phyloP scores from a whole-genome alignment of 2,888 invertebrate species.

The Aspidapion aeneum region DNA sequence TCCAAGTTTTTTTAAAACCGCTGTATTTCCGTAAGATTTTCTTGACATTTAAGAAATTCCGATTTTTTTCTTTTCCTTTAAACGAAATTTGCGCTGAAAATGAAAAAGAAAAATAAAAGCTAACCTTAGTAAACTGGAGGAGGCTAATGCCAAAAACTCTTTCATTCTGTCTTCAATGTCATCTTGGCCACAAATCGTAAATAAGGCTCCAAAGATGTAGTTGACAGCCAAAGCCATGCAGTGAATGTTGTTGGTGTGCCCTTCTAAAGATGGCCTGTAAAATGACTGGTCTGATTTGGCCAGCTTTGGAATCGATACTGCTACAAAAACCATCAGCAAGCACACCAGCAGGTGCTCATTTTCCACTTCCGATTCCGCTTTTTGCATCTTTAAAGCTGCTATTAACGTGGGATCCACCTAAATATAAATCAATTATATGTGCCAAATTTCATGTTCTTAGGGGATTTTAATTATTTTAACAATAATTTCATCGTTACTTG shows the following conservation, averaged over 20 bases:
- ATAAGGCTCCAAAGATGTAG: constrained; percentile 93
- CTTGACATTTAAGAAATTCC: no score
- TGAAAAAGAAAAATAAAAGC: no score
- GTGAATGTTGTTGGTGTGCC: constrained; percentile 98
- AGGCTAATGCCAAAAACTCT: constrained; percentile 89
- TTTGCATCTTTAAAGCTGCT: constrained; percentile 84
- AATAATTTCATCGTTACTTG: no score
- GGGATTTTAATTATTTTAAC: no score
- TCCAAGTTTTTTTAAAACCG: no score
- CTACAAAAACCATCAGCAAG: constrained; percentile 97
- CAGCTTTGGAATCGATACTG: constrained; percentile 93
- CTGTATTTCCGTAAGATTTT: no score
- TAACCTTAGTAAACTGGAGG: constrained; percentile 82
- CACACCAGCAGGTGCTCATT: constrained; percentile 88
- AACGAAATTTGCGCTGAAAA: no score
- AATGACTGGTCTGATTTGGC: constrained; percentile 89
- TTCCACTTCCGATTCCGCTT: constrained; percentile 77
- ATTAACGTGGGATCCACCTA: constrained; percentile 87
- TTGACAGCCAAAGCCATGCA: constrained; percentile 97
- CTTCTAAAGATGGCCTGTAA: constrained; percentile 82
- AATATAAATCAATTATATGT: no score
- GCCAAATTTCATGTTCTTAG: no score
- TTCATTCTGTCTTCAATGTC: constrained; percentile 98
- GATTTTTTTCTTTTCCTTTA: no score
- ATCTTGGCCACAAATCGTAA: constrained; percentile 92